phyloP scores from a whole-genome alignment of 2,797 vertebrate species.

The Siniperca undulata region DNA sequence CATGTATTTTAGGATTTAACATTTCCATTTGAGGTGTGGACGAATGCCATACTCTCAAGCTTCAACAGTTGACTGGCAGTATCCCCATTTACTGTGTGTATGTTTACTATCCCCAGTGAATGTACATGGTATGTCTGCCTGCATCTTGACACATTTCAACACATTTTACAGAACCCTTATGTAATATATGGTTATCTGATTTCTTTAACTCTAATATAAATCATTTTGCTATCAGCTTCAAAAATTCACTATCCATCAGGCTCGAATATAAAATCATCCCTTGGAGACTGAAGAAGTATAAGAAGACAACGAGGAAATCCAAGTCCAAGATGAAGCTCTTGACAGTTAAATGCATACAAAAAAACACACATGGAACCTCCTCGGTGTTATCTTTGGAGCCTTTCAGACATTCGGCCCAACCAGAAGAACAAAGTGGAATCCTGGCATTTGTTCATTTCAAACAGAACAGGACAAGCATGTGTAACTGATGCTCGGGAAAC shows the following conservation, averaged over 20 bases:
- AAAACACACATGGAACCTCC: constrained; percentile 30
- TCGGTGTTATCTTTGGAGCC: constrained; percentile 70
- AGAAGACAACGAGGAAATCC: constrained; percentile 8
- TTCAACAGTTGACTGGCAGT: neutral
- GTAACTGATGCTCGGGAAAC: constrained; percentile 77
- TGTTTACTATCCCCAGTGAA: too few relatives aligned
- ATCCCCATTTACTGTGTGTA: neutral
- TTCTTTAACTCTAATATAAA: neutral
- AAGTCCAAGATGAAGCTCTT: neutral
- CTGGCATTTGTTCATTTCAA: constrained; percentile 74
- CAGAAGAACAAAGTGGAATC: constrained; percentile 62
- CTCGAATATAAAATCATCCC: neutral
- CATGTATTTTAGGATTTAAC: neutral
- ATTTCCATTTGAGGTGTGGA: neutral
- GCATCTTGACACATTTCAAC: neutral
- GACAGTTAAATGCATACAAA: neutral
- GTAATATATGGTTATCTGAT: too few relatives aligned
- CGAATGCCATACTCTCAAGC: neutral
- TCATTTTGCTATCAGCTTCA: neutral
- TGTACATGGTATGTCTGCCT: too few relatives aligned
- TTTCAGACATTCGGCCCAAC: constrained; percentile 18
- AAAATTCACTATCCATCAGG: neutral
- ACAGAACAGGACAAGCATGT: constrained; percentile 60
- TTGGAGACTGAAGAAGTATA: neutral
- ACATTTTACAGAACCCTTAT: too few relatives aligned